phyloP scores from a whole-genome alignment of 35 echinoderm and acorn worm genomes.

The Apostichopus japonicus region DNA sequence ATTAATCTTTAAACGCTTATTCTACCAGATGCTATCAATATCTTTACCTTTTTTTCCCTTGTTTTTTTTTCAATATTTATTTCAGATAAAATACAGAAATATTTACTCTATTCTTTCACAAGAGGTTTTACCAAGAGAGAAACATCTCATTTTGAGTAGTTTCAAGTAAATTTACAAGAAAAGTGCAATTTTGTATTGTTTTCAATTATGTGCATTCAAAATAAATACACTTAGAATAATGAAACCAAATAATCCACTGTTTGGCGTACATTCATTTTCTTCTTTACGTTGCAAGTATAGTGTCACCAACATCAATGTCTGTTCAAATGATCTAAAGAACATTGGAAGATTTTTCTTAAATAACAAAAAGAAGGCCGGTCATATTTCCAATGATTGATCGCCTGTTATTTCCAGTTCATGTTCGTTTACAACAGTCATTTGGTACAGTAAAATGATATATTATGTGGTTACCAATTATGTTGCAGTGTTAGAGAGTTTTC shows the following conservation, averaged over 20 bases:
- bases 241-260: neutral
- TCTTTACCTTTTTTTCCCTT: no score
- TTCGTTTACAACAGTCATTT: no score
- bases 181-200: conserved; percentile 64
- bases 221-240: conserved; percentile 20
- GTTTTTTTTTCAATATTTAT: conserved; percentile 21
- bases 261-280: neutral
- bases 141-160: neutral
- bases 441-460: no score
- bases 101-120: conserved; percentile 43
- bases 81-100: conserved; percentile 15
- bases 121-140: conserved; percentile 3
- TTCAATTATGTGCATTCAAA: conserved; percentile 57
- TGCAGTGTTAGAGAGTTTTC: no score
- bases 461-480: no score
- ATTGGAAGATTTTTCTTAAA: no score
- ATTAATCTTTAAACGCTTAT: neutral
- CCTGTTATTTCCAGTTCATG: no score
- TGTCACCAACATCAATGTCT: no score
- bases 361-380: no score
- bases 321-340: no score
- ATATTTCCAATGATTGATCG: no score
- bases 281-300: neutral
- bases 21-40: neutral
- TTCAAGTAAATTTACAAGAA: conserved; percentile 12